Evolutionary conservation across 2,797 vertebrate genomes (phyloP).

Genomic region (Sebastiscus tertius): DNA sequence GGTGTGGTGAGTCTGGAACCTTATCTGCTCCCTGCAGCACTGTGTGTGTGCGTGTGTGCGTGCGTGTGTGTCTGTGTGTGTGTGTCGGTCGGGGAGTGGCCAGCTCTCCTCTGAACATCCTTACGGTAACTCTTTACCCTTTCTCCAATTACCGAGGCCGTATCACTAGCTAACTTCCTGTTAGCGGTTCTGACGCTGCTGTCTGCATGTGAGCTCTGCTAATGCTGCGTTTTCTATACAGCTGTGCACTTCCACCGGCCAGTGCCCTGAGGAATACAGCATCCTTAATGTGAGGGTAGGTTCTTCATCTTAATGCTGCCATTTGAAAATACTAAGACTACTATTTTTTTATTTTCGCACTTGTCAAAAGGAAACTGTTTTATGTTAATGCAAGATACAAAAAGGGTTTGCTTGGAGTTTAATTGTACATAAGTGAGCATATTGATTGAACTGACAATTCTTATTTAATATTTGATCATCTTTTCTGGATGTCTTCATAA

Average conservation of each 20-base stretch:
- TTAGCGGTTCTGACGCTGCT: conserved; percentile 31
- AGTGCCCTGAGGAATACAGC: conserved; percentile 55
- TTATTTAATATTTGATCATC: conserved; percentile 23
- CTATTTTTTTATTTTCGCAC: neutral
- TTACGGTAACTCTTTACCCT: conserved; percentile 70
- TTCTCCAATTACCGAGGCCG: conserved; percentile 61
- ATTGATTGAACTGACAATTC: conserved; percentile 17
- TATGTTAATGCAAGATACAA: neutral
- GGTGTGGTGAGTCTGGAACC: conserved; percentile 72
- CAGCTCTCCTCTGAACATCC: conserved; percentile 37
- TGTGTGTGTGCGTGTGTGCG: conserved; percentile 4
- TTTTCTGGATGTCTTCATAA: neutral
- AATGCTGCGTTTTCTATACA: conserved; percentile 54
- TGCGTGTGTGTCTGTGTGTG: conserved; percentile 36
- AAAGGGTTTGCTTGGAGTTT: neutral
- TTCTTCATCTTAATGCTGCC: neutral
- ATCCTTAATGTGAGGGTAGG: conserved; percentile 63
- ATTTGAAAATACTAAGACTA: no score
- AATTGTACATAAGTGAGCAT: neutral
- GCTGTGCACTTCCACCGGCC: conserved; percentile 31
- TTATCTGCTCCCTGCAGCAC: conserved; percentile 80
- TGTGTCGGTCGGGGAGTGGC: conserved; percentile 65
- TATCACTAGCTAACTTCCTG: conserved; percentile 66
- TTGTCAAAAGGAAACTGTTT: neutral
- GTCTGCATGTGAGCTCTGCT: conserved; percentile 56